These are phyloP conservation scores for Argopecten irradians DNA, from an alignment of 1,140 invertebrate species.

Conservation along the genomic window DNA sequence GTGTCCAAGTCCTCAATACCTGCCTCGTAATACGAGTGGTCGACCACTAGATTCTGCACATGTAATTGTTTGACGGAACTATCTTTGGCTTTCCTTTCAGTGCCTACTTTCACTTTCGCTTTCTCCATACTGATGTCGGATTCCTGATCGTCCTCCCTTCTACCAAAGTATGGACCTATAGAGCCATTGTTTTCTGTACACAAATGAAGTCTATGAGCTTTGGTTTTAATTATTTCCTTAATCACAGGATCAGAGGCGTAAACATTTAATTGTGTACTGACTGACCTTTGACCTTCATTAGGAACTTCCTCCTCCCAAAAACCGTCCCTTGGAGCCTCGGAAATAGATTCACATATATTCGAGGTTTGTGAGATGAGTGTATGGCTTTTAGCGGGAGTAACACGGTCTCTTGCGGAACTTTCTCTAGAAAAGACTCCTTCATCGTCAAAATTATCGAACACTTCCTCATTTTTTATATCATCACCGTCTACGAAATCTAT, in stretches of 20 bases:
- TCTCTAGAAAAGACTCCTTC: not conserved
- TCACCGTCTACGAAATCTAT: not conserved
- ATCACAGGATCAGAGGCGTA: not conserved
- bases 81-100: not conserved
- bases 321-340: not conserved
- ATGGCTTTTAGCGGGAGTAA: not conserved
- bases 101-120: not conserved
- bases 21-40: not conserved
- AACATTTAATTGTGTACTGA: not conserved
- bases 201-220: not conserved
- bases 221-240: not conserved
- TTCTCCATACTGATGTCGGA: not conserved
- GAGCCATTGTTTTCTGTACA: not conserved
- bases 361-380: not conserved
- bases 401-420: not conserved
- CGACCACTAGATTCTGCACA: not conserved
- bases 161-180: not conserved
- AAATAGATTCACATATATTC: not conserved
- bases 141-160: not conserved
- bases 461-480: slow-evolving; percentile 11
- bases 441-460: not conserved
- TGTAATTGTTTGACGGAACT: not conserved
- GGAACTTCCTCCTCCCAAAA: not conserved
- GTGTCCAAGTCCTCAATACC: not conserved
- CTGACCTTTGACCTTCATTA: not conserved